Evolutionary conservation across 2,113 vertebrate genomes (phyloP), one percentile per base, ranked within the genome.

Genomic region (Athene noctua): DNA sequence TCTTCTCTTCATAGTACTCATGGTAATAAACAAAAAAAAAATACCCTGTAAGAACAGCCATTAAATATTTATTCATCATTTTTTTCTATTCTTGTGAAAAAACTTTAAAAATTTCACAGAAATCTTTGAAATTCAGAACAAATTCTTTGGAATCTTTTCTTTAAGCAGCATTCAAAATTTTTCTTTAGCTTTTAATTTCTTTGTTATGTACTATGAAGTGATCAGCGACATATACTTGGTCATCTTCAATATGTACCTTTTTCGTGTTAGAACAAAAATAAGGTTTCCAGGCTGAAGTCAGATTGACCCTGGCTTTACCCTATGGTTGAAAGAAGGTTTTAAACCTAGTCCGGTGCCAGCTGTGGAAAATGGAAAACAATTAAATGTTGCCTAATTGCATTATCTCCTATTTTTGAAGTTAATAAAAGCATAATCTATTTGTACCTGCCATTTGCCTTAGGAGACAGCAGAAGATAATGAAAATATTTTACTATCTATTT

Each of bases 401-500:
- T 97, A 97, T 96, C 65, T 95, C 96, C 92, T 94, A 88, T 98
- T 98, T 98, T 98, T 98, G 81, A 97, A 97, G 96, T 96, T 97
- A 97, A 98, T 98, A 98, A 98, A 97, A 97, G 94, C 63, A 95
- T 98, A 98, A 98, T 98, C 97, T 98, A 97, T 98, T 98, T 98
- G 96, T 98, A 98, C 98, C 98, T 99, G 97, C 96, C 98, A 98
- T 97, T 97, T 98, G 98, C 98, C 97, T 91, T 97, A 98, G 98
- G 97, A 98, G 97, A 97, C 68, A 95, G 96, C 93, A 93, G 88
- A 97, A 97, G 97, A 98, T 98, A 98, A 98, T 98, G 98, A 98
- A 98, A 98, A 97, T 98, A 98, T 98, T 98, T 98, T 98, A 97
- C 97, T 97, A 98, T 99, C 97, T 98, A 96, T 98, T 98, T 98